phyloP scores from a whole-genome alignment of 64 coral and sea anemone species.

The Porites australiensis region DNA sequence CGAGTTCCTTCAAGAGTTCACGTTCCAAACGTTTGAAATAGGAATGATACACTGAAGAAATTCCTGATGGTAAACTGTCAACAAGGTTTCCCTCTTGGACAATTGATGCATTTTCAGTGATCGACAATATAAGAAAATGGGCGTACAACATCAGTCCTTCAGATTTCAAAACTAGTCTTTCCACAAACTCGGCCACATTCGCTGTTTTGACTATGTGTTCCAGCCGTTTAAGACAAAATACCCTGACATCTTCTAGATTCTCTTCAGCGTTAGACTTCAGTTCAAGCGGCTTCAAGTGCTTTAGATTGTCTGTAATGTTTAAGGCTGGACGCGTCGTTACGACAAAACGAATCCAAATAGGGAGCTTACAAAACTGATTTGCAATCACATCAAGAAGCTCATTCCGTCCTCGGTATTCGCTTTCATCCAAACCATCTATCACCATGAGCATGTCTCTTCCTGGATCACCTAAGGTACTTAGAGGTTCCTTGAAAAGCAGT shows the following conservation, averaged over 20 bases:
- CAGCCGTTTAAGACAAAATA: neutral
- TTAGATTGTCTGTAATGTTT: neutral
- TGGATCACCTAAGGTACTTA: neutral
- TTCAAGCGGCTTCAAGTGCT: neutral
- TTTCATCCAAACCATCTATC: slow-evolving; percentile 62
- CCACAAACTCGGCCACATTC: neutral
- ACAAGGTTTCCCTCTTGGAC: neutral
- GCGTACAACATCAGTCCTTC: neutral
- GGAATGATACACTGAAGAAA: slow-evolving; percentile 34
- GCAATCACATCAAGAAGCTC: slow-evolving; percentile 13
- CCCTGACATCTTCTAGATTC: neutral
- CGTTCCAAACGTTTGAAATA: slow-evolving; percentile 16
- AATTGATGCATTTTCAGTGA: too few relatives aligned
- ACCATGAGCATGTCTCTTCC: slow-evolving; percentile 25
- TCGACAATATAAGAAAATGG: neutral
- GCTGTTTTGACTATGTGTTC: neutral
- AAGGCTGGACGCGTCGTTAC: slow-evolving; percentile 49
- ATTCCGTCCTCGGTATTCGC: neutral
- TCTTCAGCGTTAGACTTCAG: neutral
- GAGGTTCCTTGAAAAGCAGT: slow-evolving; percentile 53
- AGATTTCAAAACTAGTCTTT: slow-evolving; percentile 6
- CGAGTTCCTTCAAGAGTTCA: neutral
- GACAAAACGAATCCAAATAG: slow-evolving; percentile 29
- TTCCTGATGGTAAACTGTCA: neutral
- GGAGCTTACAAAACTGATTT: slow-evolving; percentile 24